phyloP scores from a whole-genome alignment of 1,140 invertebrate genomes.

The Drosophila busckii region DNA sequence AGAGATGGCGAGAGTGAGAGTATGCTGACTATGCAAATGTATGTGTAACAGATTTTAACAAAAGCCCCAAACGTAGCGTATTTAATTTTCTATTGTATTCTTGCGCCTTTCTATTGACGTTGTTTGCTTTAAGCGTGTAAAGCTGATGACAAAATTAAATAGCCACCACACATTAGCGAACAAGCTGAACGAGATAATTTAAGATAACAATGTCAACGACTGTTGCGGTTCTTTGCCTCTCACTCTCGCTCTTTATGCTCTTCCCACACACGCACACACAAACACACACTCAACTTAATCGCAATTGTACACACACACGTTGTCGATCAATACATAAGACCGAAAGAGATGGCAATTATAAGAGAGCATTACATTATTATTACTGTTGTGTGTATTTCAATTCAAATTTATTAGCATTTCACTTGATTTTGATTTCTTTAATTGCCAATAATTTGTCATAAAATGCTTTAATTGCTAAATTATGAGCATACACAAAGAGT shows the following conservation, averaged over 20 bases:
- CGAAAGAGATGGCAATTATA: background rate
- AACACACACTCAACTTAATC: slow-evolving; percentile 11
- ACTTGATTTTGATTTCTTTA: slow-evolving; percentile 28
- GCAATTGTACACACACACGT: slow-evolving; percentile 56
- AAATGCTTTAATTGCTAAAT: slow-evolving; percentile 63
- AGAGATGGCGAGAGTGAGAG: too few relatives aligned
- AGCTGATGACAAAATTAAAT: slow-evolving; percentile 66
- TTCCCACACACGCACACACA: background rate
- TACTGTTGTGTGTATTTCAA: slow-evolving; percentile 53
- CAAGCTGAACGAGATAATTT: slow-evolving; percentile 50
- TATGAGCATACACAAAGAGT: too few relatives aligned
- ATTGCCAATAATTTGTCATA: slow-evolving; percentile 60
- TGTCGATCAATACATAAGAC: slow-evolving; percentile 12
- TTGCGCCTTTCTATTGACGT: background rate
- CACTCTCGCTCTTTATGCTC: background rate
- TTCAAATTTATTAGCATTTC: slow-evolving; percentile 64
- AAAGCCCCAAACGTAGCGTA: too few relatives aligned
- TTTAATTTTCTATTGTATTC: too few relatives aligned
- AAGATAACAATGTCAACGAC: slow-evolving; percentile 70
- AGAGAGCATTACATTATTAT: slow-evolving; percentile 25
- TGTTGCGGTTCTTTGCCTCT: slow-evolving; percentile 19
- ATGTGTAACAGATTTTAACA: too few relatives aligned
- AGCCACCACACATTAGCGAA: slow-evolving; percentile 14
- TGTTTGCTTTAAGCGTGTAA: slow-evolving; percentile 21
- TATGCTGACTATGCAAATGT: too few relatives aligned